Percentiles rank a stretch among this genome's conserved stretches.
Evolutionary conservation across 2,888 invertebrate species (phyloP).

Genomic region (Cephus nigrinus): DNA sequence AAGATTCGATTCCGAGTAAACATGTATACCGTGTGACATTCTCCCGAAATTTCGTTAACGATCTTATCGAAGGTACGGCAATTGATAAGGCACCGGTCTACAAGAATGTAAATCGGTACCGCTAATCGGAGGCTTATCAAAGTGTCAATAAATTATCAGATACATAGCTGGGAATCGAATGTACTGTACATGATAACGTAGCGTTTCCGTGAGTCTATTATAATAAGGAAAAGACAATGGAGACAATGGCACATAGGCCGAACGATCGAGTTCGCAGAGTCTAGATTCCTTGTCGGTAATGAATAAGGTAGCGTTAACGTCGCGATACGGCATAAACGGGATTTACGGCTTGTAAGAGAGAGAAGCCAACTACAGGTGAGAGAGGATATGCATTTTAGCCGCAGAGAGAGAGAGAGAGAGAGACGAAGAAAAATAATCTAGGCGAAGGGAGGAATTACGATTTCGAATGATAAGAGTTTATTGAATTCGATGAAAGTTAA

Average conservation of each 20-base stretch:
- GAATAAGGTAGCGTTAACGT: background rate
- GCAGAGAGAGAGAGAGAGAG: no score
- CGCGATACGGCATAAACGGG: background rate
- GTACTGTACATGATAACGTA: no score
- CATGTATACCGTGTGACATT: no score
- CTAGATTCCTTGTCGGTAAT: background rate
- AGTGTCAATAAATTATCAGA: background rate
- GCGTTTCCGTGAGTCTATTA: no score
- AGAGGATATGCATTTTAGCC: no score
- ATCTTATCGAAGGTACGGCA: background rate
- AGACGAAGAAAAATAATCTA: background rate
- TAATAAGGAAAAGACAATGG: no score
- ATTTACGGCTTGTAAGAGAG: background rate
- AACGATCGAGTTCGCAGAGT: background rate
- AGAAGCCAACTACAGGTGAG: background rate
- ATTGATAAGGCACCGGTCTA: background rate
- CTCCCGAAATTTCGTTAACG: no score
- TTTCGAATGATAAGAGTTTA: background rate
- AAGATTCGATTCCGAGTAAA: background rate
- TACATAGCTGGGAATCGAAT: background rate
- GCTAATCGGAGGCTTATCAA: background rate
- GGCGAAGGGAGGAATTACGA: background rate
- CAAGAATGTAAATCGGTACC: background rate
- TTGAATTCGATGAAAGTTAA: background rate
- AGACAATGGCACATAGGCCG: no score